A percentile compares a stretch with the other conserved stretches of the same genome.
Conservation (phyloP, 1,140 invertebrate species). For the Drosophila miranda region DNA sequence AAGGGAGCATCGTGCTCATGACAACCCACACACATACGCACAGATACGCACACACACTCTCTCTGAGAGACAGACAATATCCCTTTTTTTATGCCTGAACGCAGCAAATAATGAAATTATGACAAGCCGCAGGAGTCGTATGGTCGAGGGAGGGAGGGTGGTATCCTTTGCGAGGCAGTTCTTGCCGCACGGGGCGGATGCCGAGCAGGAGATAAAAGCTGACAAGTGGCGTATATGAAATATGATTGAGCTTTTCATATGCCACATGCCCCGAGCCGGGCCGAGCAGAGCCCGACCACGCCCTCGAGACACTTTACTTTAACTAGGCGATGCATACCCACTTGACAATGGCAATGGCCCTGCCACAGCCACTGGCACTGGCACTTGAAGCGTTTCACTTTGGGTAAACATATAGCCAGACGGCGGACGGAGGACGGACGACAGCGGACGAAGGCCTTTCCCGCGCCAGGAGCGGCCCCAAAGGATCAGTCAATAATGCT, state of each 20-base stretch:
- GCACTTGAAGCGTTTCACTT: slow-evolving; percentile 64
- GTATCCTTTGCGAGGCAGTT: slow-evolving; percentile 26
- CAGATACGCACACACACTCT: slow-evolving; percentile 14
- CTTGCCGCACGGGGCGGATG: slow-evolving; percentile 23
- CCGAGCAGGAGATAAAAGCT: slow-evolving; percentile 56
- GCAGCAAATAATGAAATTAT: slow-evolving; percentile 78
- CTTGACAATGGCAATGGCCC: too few species aligned
- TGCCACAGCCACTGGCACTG: too few species aligned
- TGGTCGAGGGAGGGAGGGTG: neutral
- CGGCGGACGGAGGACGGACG: neutral
- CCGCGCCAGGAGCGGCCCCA: slow-evolving; percentile 25
- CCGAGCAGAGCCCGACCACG: neutral
- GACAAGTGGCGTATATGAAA: slow-evolving; percentile 69
- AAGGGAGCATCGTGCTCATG: slow-evolving; percentile 44
- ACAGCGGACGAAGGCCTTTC: slow-evolving; percentile 1
- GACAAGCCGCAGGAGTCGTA: slow-evolving; percentile 26
- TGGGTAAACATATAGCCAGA: slow-evolving; percentile 56
- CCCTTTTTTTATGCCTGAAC: slow-evolving; percentile 75
- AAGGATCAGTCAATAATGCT: slow-evolving; percentile 76
- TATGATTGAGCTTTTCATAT: slow-evolving; percentile 49
- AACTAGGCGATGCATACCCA: slow-evolving; percentile 27
- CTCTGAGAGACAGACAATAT: slow-evolving; percentile 55
- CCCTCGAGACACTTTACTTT: slow-evolving; percentile 38
- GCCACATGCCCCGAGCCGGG: too few species aligned
- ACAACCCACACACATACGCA: slow-evolving; percentile 27